Percentiles rank a stretch among this genome's conserved stretches.
Conservation (phyloP, 2,113 vertebrate species). For the Craseonycteris thonglongyai region DNA sequence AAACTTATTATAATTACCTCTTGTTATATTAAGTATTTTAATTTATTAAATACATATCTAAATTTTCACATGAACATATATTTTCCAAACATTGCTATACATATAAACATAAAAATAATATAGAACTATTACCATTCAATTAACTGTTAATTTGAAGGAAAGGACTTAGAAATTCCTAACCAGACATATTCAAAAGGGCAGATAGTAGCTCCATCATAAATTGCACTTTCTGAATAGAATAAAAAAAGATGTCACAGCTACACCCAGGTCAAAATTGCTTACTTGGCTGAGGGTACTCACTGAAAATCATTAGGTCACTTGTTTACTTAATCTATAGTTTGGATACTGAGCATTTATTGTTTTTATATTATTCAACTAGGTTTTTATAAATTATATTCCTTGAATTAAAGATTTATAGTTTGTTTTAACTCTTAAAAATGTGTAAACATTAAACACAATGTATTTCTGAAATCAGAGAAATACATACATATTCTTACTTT, state of each 20-base stretch:
- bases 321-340: not conserved
- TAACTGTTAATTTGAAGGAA: not conserved
- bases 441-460: not conserved
- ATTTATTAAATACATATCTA: not conserved
- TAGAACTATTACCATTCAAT: not conserved
- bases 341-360: not conserved
- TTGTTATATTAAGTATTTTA: not conserved
- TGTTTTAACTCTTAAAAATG: not conserved
- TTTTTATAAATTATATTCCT: not conserved
- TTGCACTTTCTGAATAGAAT: not conserved
- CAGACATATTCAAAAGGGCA: not conserved
- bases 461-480: not conserved
- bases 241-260: not conserved
- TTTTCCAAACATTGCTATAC: not conserved
- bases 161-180: not conserved
- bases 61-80: not conserved
- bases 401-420: not conserved
- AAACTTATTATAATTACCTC: not conserved
- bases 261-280: not conserved
- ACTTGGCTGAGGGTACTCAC: not conserved
- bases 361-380: not conserved
- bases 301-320: not conserved
- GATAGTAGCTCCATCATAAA: not conserved
- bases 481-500: not conserved
- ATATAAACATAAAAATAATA: not conserved